These are phyloP conservation scores for Vipera latastei DNA, from an alignment of 2,797 vertebrate species.

Conservation along the genomic window DNA sequence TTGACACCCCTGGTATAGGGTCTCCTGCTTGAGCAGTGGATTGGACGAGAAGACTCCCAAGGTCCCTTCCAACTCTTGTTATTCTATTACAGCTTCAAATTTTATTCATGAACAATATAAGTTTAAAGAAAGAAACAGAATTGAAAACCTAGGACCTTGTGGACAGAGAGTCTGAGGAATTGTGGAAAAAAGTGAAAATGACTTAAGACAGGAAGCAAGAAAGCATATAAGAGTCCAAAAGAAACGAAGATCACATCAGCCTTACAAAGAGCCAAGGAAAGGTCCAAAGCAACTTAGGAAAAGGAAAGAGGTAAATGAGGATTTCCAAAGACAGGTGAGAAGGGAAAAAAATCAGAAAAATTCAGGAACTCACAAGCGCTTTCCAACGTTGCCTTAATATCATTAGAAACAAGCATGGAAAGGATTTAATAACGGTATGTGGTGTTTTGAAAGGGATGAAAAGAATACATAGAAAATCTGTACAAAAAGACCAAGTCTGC, in stretches of 20 bases:
- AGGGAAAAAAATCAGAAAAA: neutral
- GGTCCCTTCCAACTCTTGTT: neutral
- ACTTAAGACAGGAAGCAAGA: neutral
- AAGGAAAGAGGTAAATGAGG: neutral
- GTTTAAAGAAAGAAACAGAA: neutral
- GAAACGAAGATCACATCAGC: neutral
- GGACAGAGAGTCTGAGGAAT: neutral
- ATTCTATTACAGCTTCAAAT: neutral
- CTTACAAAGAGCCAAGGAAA: neutral
- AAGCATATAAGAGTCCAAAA: neutral
- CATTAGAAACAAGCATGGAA: neutral
- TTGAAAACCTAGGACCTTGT: neutral
- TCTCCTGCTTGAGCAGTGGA: neutral
- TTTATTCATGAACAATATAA: neutral
- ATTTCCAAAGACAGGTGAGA: neutral
- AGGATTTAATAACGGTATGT: neutral
- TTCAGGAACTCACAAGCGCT: neutral
- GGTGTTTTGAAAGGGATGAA: neutral
- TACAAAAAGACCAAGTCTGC: neutral
- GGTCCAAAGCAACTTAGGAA: neutral
- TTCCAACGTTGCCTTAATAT: neutral
- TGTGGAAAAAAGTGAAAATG: neutral
- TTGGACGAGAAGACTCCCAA: neutral
- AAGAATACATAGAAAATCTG: neutral
- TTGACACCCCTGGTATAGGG: neutral